These are phyloP conservation scores for Latrodectus hesperus DNA, from an alignment of 2,888 invertebrate genomes.

Conservation along the genomic window DNA sequence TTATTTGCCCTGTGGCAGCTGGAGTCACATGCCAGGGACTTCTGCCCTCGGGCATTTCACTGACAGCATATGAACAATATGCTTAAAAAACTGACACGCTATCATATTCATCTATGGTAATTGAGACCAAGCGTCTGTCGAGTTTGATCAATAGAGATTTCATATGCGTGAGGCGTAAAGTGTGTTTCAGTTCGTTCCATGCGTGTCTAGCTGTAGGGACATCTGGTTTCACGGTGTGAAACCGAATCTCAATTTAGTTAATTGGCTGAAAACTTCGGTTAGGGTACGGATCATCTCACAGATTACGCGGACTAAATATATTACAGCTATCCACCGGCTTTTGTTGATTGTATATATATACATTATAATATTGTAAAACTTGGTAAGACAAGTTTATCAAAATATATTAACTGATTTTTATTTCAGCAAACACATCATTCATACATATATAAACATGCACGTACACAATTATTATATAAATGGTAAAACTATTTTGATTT, in stretches of 20 bases:
- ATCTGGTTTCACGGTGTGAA: background rate
- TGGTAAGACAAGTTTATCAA: too few relatives aligned
- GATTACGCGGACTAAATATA: background rate
- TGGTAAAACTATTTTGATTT: too few relatives aligned
- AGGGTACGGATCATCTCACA: background rate
- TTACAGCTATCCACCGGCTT: background rate
- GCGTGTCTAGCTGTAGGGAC: background rate
- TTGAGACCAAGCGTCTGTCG: background rate
- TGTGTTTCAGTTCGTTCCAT: background rate
- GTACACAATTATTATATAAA: too few relatives aligned
- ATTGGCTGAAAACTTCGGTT: constrained; percentile 2
- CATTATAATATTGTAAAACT: too few relatives aligned
- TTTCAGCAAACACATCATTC: too few relatives aligned
- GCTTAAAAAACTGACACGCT: background rate
- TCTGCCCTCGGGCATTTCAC: background rate
- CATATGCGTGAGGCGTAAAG: background rate
- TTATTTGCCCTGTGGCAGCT: constrained; percentile 17
- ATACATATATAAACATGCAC: too few relatives aligned
- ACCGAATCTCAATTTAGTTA: background rate
- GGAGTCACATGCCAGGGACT: background rate
- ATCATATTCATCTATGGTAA: background rate
- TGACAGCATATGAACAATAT: background rate
- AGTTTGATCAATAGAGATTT: background rate
- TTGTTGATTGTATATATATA: too few relatives aligned
- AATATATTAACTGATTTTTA: too few relatives aligned